These are phyloP conservation scores for Hucho hucho DNA, from an alignment of 2,113 vertebrate species.

Conservation along the genomic window DNA sequence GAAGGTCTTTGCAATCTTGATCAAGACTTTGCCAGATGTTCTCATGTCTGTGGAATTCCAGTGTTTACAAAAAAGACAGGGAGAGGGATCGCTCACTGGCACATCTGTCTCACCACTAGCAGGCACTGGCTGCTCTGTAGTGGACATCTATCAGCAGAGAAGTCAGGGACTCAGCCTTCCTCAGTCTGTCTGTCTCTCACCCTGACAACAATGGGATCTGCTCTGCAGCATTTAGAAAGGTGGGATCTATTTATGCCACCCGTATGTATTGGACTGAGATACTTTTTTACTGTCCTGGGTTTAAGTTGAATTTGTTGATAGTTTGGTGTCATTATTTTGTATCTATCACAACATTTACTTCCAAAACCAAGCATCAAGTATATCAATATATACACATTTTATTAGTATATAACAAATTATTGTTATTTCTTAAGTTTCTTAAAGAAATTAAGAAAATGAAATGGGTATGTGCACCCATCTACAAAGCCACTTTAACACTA, in stretches of 20 bases:
- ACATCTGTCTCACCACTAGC: slow-evolving; percentile 67
- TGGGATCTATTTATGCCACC: slow-evolving; percentile 80
- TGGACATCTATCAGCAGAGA: slow-evolving; percentile 87
- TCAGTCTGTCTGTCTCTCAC: slow-evolving; percentile 55
- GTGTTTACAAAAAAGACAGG: slow-evolving; percentile 86
- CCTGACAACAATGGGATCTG: slow-evolving; percentile 78
- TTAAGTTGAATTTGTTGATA: slow-evolving; percentile 36
- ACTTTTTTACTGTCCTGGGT: slow-evolving; percentile 41
- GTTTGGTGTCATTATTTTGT: slow-evolving; percentile 29
- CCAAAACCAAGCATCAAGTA: no score
- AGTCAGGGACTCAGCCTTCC: slow-evolving; percentile 82
- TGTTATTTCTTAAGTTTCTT: no score
- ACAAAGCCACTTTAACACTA: slow-evolving; percentile 18
- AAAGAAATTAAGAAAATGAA: neutral
- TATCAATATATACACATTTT: no score
- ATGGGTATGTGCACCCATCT: no score
- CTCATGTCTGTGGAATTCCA: slow-evolving; percentile 83
- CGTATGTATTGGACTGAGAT: slow-evolving; percentile 72
- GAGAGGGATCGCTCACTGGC: slow-evolving; percentile 75
- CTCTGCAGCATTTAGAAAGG: slow-evolving; percentile 77
- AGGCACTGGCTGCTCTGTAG: slow-evolving; percentile 56
- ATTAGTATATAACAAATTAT: no score
- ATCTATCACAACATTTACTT: neutral
- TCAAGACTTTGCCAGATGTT: slow-evolving; percentile 77
- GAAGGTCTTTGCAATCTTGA: slow-evolving; percentile 56